Conservation (phyloP, 2,888 invertebrate genomes). For the Antheraea yamamai region DNA sequence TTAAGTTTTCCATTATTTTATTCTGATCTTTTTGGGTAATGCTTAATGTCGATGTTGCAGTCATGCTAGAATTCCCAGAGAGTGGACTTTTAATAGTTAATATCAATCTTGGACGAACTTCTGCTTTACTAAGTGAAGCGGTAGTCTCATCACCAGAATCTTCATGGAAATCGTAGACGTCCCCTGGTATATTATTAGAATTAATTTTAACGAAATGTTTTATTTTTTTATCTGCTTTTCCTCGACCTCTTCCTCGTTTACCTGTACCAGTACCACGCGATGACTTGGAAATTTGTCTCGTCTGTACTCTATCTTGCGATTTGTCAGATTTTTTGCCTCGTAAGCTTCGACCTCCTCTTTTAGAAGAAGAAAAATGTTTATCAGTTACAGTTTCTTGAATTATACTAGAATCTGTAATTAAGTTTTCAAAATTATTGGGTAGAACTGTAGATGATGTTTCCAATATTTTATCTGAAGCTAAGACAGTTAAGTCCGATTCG, state of each 20-base stretch:
- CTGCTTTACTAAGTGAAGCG: constrained; percentile 65
- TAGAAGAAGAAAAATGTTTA: constrained; percentile 45
- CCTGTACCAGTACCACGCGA: constrained; percentile 55
- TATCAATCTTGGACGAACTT: constrained; percentile 87
- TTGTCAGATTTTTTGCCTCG: constrained; percentile 73
- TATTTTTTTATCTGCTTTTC: constrained; percentile 79
- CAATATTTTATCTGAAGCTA: constrained; percentile 21
- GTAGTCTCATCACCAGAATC: constrained; percentile 91
- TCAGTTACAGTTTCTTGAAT: constrained; percentile 41
- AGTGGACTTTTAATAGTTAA: constrained; percentile 90
- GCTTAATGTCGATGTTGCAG: constrained; percentile 67
- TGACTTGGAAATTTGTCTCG: constrained; percentile 73
- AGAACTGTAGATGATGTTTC: constrained; percentile 18
- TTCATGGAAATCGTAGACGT: constrained; percentile 95
- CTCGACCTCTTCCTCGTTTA: constrained; percentile 78
- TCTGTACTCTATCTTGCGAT: constrained; percentile 67
- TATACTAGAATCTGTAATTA: constrained; percentile 30
- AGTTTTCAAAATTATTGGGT: constrained; percentile 13
- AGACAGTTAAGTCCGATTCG: neutral
- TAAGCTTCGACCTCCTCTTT: constrained; percentile 68
- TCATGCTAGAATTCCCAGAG: constrained; percentile 65
- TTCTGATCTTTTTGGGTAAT: constrained; percentile 64
- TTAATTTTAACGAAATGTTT: constrained; percentile 73
- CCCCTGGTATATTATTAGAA: constrained; percentile 84
- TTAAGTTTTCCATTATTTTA: constrained; percentile 56